Percentiles rank a stretch among this genome's conserved stretches.
These are phyloP conservation scores for Catharus ustulatus DNA, from an alignment of 2,797 vertebrate species.

Conservation along the genomic window DNA sequence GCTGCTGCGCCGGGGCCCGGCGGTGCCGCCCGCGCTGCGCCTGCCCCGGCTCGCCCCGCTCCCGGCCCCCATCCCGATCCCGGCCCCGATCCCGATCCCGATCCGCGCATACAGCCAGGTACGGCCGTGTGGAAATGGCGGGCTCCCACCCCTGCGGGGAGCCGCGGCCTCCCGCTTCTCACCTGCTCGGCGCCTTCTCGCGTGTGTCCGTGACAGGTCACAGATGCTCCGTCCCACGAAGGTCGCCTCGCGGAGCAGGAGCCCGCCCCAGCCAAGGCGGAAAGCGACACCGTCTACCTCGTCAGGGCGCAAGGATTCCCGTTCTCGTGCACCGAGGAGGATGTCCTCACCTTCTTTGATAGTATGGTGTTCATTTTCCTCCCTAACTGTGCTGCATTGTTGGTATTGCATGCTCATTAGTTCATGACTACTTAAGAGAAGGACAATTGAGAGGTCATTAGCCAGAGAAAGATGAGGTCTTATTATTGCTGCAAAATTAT, in stretches of 20 bases:
- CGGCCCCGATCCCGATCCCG: too few relatives aligned
- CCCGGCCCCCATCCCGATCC: background rate
- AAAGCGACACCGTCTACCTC: conserved; percentile 79
- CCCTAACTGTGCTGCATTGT: rapidly evolving
- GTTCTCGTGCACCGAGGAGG: conserved; percentile 86
- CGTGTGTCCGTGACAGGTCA: background rate
- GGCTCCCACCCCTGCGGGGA: background rate
- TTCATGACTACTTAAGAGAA: background rate
- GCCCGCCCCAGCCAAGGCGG: background rate
- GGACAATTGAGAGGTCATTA: rapidly evolving
- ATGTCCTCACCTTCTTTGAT: conserved; percentile 89
- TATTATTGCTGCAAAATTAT: background rate
- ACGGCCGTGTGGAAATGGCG: background rate
- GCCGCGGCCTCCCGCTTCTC: background rate
- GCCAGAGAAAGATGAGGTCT: background rate
- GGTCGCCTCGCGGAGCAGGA: background rate
- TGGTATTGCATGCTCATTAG: rapidly evolving
- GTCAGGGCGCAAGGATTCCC: conserved; percentile 88
- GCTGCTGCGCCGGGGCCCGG: background rate
- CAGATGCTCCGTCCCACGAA: background rate
- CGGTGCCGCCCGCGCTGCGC: background rate
- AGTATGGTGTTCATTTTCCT: conserved; percentile 70
- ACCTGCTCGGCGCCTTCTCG: background rate
- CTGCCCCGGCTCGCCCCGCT: background rate
- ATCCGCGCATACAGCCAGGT: background rate